These are phyloP conservation scores for Thermophis baileyi DNA, from an alignment of 2,113 vertebrate species.

Conservation along the genomic window DNA sequence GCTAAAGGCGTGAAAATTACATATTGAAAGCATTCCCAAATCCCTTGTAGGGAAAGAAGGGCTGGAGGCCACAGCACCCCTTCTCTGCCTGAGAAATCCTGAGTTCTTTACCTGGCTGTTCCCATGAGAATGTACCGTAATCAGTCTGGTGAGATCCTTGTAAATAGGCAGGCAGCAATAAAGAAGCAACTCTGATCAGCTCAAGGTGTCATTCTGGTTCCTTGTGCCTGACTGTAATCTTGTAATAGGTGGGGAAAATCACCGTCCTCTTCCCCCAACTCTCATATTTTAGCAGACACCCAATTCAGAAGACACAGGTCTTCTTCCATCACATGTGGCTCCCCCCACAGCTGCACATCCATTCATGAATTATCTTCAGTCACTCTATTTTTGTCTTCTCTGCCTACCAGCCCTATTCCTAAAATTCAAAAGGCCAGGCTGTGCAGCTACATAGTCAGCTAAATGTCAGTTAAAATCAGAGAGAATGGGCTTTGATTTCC, in stretches of 20 bases:
- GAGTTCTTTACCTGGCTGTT: no score
- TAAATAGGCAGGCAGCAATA: no score
- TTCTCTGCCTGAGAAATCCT: no score
- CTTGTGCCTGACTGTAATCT: not conserved
- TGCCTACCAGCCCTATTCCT: not conserved
- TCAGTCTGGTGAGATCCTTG: no score
- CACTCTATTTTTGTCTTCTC: not conserved
- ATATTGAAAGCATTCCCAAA: no score
- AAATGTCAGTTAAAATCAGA: not conserved
- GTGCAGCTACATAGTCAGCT: not conserved
- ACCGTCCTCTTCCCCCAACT: not conserved
- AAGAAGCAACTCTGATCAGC: no score
- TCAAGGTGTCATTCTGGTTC: no score
- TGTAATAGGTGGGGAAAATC: not conserved
- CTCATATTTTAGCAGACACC: not conserved
- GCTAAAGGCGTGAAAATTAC: no score
- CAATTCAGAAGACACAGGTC: not conserved
- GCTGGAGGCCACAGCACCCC: no score
- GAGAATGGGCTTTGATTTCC: not conserved
- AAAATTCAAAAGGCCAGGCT: not conserved
- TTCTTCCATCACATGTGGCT: not conserved
- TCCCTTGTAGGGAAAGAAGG: no score
- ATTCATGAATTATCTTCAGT: not conserved
- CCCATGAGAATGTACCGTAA: no score
- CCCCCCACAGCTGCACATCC: not conserved